Conservation (phyloP, 2,888 invertebrate genomes). For the Lysandra bellargus region DNA sequence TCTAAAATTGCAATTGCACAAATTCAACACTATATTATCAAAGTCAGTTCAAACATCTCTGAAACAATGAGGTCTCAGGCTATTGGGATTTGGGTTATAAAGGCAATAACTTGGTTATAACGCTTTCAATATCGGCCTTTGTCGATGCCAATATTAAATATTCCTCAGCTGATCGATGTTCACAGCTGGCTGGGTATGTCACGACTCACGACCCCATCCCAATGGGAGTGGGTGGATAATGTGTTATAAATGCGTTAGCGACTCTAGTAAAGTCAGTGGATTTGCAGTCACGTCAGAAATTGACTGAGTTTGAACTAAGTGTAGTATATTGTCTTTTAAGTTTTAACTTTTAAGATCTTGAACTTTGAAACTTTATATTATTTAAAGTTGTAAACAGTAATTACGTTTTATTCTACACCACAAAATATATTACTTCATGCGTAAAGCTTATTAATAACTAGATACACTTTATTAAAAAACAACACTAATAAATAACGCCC, state of each 20-base stretch:
- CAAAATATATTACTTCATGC: no score
- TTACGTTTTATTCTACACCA: no score
- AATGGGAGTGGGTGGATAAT: not conserved
- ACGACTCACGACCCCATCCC: conserved; percentile 9
- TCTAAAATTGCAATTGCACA: not conserved
- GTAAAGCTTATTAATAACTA: no score
- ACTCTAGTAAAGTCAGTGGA: not conserved
- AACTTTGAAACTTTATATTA: no score
- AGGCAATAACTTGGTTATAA: conserved; percentile 13
- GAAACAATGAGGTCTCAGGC: not conserved
- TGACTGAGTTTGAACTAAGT: no score
- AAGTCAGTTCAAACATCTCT: conserved; percentile 1
- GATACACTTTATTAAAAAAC: no score
- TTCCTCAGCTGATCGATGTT: conserved; percentile 21
- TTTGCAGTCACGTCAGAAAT: not conserved
- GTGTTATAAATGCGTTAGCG: conserved; percentile 10
- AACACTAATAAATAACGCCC: no score
- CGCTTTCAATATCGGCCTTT: conserved; percentile 20
- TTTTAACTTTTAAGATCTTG: no score
- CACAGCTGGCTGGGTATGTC: conserved; percentile 5
- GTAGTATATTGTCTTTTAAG: no score
- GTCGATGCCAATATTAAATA: conserved; percentile 26
- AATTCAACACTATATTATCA: not conserved
- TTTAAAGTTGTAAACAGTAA: no score
- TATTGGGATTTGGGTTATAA: not conserved